Base-by-base conservation (phyloP, 2,797 vertebrate genomes). In the Lacerta viridis region DNA sequence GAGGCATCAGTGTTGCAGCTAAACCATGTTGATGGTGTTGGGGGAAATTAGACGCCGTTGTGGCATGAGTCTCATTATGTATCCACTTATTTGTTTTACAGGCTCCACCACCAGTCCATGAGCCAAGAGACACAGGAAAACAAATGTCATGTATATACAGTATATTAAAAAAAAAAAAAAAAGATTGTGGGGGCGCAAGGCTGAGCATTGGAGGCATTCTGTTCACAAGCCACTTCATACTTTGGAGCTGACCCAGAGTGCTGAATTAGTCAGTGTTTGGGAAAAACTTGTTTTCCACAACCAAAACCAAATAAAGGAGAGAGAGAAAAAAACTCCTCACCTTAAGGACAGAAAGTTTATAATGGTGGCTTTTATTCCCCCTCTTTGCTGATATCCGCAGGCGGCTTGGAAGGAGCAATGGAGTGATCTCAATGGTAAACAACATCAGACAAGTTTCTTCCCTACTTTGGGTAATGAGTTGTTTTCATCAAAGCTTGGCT, bases 391-490 rank as follows among this genome's bases (percentile, higher is more conserved):
- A 93, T 95, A 95, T 93, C 97, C 95, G 90, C 93, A 94, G 97
- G 97, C 96, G 94, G 93, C 61, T 96, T 97, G 97, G 95, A 96
- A 96, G 93, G 93, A 95, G 85, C 92, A 94, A 93, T 86, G 90
- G 83, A 18, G 93, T 97, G 96, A 97, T 96, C 96, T 97, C 97
- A 97, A 92, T 93, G 29, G 92, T 95, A 95, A 97, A 96, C 95
- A 96, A 96, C 76, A 90, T 92, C 46, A 94, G 64, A 93, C 91
- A 71, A 92, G 95, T 95, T 94, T 95, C 6, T 90, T 95, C 95
- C 90, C 90, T 68, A 91, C 92, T 84, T 93, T 92, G 88, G 84
- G 85, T 96, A 96, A 95, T 93, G 85, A 94, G 93, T 88, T 93
- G 92, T 90, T 95, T 95, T 94, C 94, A 93, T 95, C 91, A 94